Evolutionary conservation across 2,888 invertebrate genomes (phyloP), one percentile per base, ranked within the genome.

Genomic region (Tryphoninae sp.): DNA sequence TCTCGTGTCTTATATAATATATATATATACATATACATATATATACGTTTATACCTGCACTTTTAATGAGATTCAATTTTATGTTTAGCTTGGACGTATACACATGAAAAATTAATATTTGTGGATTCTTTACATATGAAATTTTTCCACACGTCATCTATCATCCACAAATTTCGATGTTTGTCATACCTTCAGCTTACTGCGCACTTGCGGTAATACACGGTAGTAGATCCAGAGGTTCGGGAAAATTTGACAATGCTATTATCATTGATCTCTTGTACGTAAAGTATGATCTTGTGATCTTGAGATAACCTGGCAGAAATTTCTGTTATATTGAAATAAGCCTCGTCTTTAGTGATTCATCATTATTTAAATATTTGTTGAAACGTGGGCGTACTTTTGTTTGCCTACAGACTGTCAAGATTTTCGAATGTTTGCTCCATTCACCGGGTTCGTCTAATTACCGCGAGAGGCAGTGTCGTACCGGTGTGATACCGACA

Each of bases 121-220:
- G 11, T 13, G 45, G 13, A 13, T 13, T 9, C 45, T 13, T 9
- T 61, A 26, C n/a, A 16, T 61, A 7, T 33, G 16, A 33, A 1
- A 61, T 13, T 33, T 61, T 61, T 61, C 33, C 61, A 6, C 16
- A n/a, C 61, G 61, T 58, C 23, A 11, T 58, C 58, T 22, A 22
- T 58, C 22, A 58, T 22, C 7, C 53, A 53, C n/a, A 16, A 3
- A 22, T 9, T 22, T 23, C 9, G 7, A 9, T 22, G 19, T 7
- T 7, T 49, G 61, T 76, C 61, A 77, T 61, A 62, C 53, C 62
- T 45, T 11, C 19, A 65, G 51, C 13, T 26, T 58, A 80, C 75
- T 75, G 80, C 75, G 80, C 80, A 80, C 64, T 80, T 75, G 51
- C 75, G 55, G 55, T 58, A 40, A 23, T 16, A 68, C 23, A 53